phyloP scores from a whole-genome alignment of 2,888 invertebrate species.

The Drosophila anceps region DNA sequence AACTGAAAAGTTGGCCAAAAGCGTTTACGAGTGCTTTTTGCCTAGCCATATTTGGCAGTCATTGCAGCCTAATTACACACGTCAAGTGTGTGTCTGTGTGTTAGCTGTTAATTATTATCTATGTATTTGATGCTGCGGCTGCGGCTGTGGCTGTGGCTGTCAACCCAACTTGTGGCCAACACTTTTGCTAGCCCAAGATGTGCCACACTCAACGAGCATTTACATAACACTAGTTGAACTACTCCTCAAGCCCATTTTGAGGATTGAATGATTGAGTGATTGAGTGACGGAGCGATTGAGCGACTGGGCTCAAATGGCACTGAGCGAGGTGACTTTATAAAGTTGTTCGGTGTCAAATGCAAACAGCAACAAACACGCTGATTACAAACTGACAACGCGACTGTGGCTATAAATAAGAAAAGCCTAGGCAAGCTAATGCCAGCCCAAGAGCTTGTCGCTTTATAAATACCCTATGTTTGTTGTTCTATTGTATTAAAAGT shows the following conservation, averaged over 20 bases:
- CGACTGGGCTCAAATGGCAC: conserved; percentile 34
- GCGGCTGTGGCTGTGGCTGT: conserved; percentile 25
- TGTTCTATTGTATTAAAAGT: not conserved
- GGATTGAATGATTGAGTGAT: conserved; percentile 66
- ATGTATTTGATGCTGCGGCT: conserved; percentile 29
- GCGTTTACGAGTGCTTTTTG: conserved; percentile 61
- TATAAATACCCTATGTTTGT: conserved; percentile 37
- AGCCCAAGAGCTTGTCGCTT: conserved; percentile 13
- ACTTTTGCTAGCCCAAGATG: conserved; percentile 30
- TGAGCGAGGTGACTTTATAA: conserved; percentile 56
- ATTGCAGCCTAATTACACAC: conserved; percentile 71
- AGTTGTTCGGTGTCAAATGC: conserved; percentile 67
- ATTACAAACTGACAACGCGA: conserved; percentile 36
- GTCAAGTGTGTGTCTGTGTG: conserved; percentile 15
- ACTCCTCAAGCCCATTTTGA: not conserved
- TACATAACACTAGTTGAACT: conserved; percentile 41
- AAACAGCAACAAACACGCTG: conserved; percentile 50
- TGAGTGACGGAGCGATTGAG: conserved; percentile 61
- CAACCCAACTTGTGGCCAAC: conserved; percentile 22
- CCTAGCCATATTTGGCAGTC: conserved; percentile 66
- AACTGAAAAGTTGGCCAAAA: conserved; percentile 54
- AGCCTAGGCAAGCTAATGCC: conserved; percentile 6
- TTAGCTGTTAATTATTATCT: conserved; percentile 54
- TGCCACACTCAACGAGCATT: conserved; percentile 48
- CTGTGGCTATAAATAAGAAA: conserved; percentile 39